These are phyloP conservation scores for Carassius carassius DNA, from an alignment of 2,113 vertebrate genomes.

Conservation along the genomic window DNA sequence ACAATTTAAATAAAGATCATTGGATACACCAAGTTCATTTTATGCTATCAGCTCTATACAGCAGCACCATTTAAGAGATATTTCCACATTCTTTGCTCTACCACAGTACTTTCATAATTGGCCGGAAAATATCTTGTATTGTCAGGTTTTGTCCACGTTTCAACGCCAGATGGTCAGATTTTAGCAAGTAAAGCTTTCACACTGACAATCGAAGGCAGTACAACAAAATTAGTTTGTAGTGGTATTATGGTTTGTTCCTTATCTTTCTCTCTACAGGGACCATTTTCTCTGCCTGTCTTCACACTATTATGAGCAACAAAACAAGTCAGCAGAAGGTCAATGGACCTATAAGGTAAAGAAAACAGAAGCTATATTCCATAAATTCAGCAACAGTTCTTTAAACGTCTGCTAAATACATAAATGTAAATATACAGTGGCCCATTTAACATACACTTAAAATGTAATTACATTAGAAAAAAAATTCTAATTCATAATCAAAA, in stretches of 20 bases:
- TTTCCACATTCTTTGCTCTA: constrained; percentile 34
- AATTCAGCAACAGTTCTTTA: not conserved
- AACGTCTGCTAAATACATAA: not conserved
- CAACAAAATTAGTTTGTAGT: constrained; percentile 57
- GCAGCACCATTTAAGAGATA: too few relatives aligned
- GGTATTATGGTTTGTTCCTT: constrained; percentile 19
- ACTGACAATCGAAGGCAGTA: constrained; percentile 67
- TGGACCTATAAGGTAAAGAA: not conserved
- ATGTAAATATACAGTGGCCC: not conserved
- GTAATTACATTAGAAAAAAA: not conserved
- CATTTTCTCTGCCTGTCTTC: constrained; percentile 17
- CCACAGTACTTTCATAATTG: constrained; percentile 58
- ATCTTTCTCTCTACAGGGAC: constrained; percentile 41
- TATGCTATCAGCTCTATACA: too few relatives aligned
- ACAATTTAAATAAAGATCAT: too few relatives aligned
- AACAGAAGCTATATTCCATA: not conserved
- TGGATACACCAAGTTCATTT: too few relatives aligned
- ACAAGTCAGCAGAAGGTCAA: constrained; percentile 29
- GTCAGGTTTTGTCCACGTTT: constrained; percentile 76
- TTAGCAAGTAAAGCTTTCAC: constrained; percentile 67
- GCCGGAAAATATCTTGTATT: constrained; percentile 69
- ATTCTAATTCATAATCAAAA: too few relatives aligned
- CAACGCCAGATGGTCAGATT: constrained; percentile 74
- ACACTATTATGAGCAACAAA: constrained; percentile 40
- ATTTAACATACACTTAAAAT: not conserved